Evolutionary conservation across 2,888 invertebrate species (phyloP).

Genomic region (Eupithecia subfuscata): DNA sequence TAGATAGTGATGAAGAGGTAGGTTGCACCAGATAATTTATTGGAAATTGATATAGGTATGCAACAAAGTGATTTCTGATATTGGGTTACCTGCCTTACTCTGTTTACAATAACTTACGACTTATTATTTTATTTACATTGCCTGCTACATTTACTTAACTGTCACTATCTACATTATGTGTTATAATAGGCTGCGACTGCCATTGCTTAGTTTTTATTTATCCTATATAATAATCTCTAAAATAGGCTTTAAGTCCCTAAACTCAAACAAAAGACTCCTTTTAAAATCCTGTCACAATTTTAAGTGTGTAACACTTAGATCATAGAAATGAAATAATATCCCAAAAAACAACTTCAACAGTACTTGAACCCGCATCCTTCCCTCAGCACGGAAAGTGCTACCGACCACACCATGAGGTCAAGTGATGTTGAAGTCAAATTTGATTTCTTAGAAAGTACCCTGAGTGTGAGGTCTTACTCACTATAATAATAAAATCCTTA

Average conservation of each 20-base stretch:
- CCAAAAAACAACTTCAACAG: too few relatives aligned
- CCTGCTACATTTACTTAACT: not conserved
- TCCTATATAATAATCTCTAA: not conserved
- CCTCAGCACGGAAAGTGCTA: too few relatives aligned
- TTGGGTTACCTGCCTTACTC: constrained; percentile 7
- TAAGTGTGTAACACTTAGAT: not conserved
- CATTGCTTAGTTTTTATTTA: not conserved
- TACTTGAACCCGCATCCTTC: too few relatives aligned
- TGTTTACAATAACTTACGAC: constrained; percentile 11
- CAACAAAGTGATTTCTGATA: constrained; percentile 16
- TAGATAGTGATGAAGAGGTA: constrained; percentile 73
- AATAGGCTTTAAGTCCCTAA: not conserved
- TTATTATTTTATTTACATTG: not conserved
- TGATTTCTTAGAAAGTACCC: too few relatives aligned
- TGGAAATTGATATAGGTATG: constrained; percentile 23
- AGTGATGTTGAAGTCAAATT: too few relatives aligned
- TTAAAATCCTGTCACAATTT: not conserved
- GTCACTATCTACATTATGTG: not conserved
- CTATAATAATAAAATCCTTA: not conserved
- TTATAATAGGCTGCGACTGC: too few relatives aligned
- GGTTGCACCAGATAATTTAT: constrained; percentile 20
- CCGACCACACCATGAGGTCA: too few relatives aligned
- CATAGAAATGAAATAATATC: not conserved
- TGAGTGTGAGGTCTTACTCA: too few relatives aligned
- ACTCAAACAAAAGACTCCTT: not conserved